Conservation (phyloP, 30 jellyfish, hydroid and myxozoan genomes). For the Cassiopea andromeda region DNA sequence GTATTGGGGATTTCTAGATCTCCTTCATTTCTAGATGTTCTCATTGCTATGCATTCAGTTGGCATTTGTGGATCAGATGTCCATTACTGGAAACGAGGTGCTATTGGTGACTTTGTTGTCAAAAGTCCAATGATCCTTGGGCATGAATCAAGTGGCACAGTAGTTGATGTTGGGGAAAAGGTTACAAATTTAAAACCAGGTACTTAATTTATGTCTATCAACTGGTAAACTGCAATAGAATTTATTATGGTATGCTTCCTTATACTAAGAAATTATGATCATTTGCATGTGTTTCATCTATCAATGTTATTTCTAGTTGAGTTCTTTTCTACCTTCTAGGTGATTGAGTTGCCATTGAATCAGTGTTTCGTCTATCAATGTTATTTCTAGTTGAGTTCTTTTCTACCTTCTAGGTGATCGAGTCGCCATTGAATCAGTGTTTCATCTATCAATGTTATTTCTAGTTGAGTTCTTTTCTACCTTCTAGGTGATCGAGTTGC, state of each 20-base stretch:
- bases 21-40: conserved; percentile 79
- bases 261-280: too few species aligned
- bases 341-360: too few species aligned
- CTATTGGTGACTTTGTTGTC: conserved; percentile 92
- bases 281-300: too few species aligned
- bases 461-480: too few species aligned
- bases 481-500: conserved; percentile 96
- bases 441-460: too few species aligned
- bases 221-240: neutral
- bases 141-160: conserved; percentile 97
- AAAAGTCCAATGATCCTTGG: conserved; percentile 95
- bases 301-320: too few species aligned
- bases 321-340: too few species aligned
- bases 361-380: too few species aligned
- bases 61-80: conserved; percentile 99
- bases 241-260: too few species aligned
- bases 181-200: conserved; percentile 86
- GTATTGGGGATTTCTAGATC: neutral
- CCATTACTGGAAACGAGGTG: conserved; percentile 84
- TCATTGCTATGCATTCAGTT: conserved; percentile 86
- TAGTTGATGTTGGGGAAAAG: conserved; percentile 87
- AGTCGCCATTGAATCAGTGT: conserved; percentile 97
- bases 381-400: too few species aligned
- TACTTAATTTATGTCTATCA: neutral
- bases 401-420: conserved; percentile 77